phyloP scores from a whole-genome alignment of 30 jellyfish, hydroid and myxozoan species.

The Turritopsis rubra region DNA sequence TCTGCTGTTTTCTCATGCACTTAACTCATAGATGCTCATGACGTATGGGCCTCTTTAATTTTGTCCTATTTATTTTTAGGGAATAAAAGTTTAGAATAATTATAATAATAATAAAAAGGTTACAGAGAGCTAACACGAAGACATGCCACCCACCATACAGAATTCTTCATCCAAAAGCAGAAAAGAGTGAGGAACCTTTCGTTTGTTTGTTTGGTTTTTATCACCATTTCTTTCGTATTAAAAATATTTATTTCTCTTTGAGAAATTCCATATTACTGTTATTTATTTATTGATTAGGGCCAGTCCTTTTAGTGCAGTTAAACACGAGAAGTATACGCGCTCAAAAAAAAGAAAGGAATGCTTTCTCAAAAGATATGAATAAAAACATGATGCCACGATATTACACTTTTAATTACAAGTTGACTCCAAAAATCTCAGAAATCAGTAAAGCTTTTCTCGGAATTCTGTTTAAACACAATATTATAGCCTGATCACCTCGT shows the following conservation, averaged over 20 bases:
- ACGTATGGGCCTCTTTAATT: no score
- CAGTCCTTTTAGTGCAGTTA: not conserved
- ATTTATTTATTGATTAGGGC: not conserved
- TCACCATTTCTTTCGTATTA: not conserved
- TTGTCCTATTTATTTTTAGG: not conserved
- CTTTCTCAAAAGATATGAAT: no score
- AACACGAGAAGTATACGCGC: not conserved
- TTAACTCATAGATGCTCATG: no score
- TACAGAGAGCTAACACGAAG: not conserved
- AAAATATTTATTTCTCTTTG: not conserved
- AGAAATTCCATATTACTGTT: not conserved
- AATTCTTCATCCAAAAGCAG: slow-evolving; percentile 47
- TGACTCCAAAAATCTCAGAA: no score
- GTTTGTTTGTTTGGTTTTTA: not conserved
- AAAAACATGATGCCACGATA: no score
- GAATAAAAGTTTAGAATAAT: not conserved
- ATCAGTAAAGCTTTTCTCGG: no score
- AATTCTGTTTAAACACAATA: no score
- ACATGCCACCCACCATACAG: slow-evolving; percentile 94
- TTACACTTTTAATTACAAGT: not conserved
- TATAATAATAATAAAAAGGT: not conserved
- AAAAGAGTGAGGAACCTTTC: slow-evolving; percentile 59
- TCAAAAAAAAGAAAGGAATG: no score
- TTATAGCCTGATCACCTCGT: no score
- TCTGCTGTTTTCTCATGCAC: no score